Evolutionary conservation across 2,797 vertebrate genomes (phyloP), one percentile per base, ranked within the genome.

Genomic region (Lutjanus campechanus): DNA sequence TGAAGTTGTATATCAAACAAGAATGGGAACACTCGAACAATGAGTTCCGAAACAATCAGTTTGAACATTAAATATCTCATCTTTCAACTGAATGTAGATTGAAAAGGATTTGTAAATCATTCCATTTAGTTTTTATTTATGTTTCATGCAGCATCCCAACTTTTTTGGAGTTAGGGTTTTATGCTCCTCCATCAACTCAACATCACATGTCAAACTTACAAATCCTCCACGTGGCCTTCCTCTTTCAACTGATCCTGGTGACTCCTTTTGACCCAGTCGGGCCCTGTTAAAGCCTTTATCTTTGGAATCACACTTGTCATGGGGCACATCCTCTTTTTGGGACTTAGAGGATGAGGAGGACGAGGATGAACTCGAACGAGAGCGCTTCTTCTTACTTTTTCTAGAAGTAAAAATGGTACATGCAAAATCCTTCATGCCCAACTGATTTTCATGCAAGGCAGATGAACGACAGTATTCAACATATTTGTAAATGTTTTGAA

Each of bases 271-370:
- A 78, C 96, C 96, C 43, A 96, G 93, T 8, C 92, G 94, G 43
- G 94, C 93, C 81, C 95, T 97, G 89, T 96, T 95, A 88, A 97
- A 97, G 76, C 93, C 95, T 0, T 97, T 94, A 76, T 95, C 92
- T 83, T 95, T 96, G 47, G 96, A 92, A 68, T 97, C 96, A 69
- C 94, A 88, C 65, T 97, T 97, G 56, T 96, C 96, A 29, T 84
- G 71, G 8, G 87, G 69, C 47, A 74, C 87, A 55, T 88, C 85
- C 47, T 91, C 95, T 82, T 95, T 96, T 20, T 91, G 88, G 3
- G 97, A 97, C 63, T 95, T 96, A 19, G 95, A 97, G 4, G 97
- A 98, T 0, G 96, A 97, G 0, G 97, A 98, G 12, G 97, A 99
- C 0, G 95, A 95, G 10, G 97, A 98, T 0, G 98, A 99, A 63